Evolutionary conservation across 2,797 vertebrate species (phyloP), one percentile per base, ranked within the genome.

Genomic region (Sebastes baramenuke): DNA sequence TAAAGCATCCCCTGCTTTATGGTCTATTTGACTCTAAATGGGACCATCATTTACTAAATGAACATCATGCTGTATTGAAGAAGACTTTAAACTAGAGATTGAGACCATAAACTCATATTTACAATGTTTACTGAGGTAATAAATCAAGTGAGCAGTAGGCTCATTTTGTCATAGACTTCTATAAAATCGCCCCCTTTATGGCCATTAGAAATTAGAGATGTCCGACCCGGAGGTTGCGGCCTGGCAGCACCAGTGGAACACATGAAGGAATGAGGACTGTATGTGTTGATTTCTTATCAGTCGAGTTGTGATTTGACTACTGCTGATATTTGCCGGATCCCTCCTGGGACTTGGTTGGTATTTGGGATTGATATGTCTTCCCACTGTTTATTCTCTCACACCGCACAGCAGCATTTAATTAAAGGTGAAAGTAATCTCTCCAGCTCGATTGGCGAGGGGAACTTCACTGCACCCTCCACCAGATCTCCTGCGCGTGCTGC

Each of bases 361-460:
- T 95, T 95, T 81, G 34, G 71, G 80, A 83, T 81, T 87, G 81
- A 90, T 90, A 87, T 77, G 81, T 85, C 89, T 86, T 56, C 68
- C 75, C 55, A 60, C 72, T 89, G 78, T 92, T 89, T 92, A 84
- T 88, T 89, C 81, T 85, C 77, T 72, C 64, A 42, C 66, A 67
- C n/a, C 54, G 75, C 77, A 75, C 85, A 75, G 83, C 82, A 83
- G 86, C 75, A 79, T 92, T 92, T 95, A 94, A 95, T 95, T 92
- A 94, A 94, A 94, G 92, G 84, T 91, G 91, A 93, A 88, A 79
- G 66, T 86, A 81, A 87, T 88, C 85, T 89, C 83, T 80, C 30
- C 55, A 86, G 83, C 70, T 75, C 10, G 24, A 79, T 76, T 72
- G 72, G 65, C 49, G 77, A 81, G 64, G 61, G 67, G 38, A 56